Conservation (phyloP, 2,113 vertebrate genomes). For the Ailuropoda melanoleuca region DNA sequence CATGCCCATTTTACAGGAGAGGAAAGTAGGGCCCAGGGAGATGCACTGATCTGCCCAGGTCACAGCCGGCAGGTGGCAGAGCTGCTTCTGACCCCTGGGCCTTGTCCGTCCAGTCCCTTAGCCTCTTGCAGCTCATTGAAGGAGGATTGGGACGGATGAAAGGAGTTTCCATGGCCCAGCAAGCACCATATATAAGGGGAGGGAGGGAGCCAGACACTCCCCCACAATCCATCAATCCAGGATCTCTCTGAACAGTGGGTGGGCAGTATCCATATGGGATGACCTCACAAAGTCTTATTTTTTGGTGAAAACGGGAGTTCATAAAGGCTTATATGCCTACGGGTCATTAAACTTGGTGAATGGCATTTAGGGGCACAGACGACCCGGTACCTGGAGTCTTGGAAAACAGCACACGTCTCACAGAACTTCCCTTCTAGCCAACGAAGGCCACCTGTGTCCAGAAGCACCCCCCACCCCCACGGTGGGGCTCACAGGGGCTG, state of each 20-base stretch:
- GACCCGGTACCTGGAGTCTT: background rate
- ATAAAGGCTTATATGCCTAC: background rate
- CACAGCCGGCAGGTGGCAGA: background rate
- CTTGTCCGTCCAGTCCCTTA: background rate
- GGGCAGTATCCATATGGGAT: too few species aligned
- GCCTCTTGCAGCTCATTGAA: background rate
- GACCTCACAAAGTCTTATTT: background rate
- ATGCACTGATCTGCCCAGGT: background rate
- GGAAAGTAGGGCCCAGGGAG: background rate
- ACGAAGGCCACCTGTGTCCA: accelerated
- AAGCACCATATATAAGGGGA: accelerated
- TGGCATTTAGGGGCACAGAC: background rate
- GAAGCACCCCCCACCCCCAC: background rate
- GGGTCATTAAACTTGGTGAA: background rate
- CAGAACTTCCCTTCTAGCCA: too few species aligned
- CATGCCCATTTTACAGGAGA: background rate
- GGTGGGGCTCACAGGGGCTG: accelerated
- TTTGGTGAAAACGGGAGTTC: background rate
- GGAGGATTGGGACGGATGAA: background rate
- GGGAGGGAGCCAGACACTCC: too few species aligned
- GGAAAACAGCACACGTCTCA: background rate
- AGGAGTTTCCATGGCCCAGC: background rate
- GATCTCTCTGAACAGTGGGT: background rate
- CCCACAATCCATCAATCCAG: background rate
- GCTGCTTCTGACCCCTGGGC: background rate